phyloP scores from a whole-genome alignment of 2,888 invertebrate species.

The Gnatocerus cornutus region DNA sequence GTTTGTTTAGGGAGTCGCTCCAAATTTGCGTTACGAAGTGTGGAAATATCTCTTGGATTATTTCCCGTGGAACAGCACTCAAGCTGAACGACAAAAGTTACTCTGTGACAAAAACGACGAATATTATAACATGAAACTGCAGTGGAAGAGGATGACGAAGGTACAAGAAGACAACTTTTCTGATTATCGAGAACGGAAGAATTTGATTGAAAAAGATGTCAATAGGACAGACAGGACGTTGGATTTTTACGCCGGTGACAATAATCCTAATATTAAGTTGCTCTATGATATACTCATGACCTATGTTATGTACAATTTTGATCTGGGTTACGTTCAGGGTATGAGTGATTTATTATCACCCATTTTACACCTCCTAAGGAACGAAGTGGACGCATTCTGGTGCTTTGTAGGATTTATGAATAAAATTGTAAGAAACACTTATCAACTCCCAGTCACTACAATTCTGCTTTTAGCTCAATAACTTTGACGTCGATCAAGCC shows the following conservation, averaged over 20 bases:
- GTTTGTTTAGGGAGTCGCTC: constrained; percentile 79
- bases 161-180: constrained; percentile 92
- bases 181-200: constrained; percentile 92
- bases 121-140: constrained; percentile 96
- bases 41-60: constrained; percentile 97
- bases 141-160: constrained; percentile 93
- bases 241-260: constrained; percentile 93
- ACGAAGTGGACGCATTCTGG: constrained; percentile 99
- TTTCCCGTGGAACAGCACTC: constrained; percentile 88
- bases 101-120: constrained; percentile 85
- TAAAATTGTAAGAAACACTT: constrained; percentile 80
- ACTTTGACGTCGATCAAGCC: constrained; percentile 97
- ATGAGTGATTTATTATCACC: constrained; percentile 99
- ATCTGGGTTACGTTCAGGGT: constrained; percentile 96
- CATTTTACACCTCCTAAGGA: constrained; percentile 88
- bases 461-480: constrained; percentile 69
- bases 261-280: constrained; percentile 89
- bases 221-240: constrained; percentile 94
- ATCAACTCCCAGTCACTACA: no score
- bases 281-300: constrained; percentile 97
- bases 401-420: constrained; percentile 99
- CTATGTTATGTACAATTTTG: constrained; percentile 99
- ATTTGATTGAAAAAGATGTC: constrained; percentile 97
- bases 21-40: constrained; percentile 84
- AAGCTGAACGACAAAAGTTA: constrained; percentile 79